Evolutionary conservation across 2,797 vertebrate genomes (phyloP).

Genomic region (Muscicapa comitata): DNA sequence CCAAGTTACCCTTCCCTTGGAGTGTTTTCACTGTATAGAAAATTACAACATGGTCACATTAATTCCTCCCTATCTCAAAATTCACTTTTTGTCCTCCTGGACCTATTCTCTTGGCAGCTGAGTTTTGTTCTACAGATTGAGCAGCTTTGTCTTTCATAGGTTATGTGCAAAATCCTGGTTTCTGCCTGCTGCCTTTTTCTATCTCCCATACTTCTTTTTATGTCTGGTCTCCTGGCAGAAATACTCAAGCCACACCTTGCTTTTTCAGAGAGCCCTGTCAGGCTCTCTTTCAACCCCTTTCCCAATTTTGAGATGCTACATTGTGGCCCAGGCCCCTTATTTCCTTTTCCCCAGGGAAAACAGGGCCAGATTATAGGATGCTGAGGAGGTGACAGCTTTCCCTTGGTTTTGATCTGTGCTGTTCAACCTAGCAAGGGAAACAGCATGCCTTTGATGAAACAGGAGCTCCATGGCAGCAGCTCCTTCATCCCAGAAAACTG

Average conservation of each 20-base stretch:
- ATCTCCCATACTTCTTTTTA: neutral
- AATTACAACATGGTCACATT: neutral
- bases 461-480: neutral
- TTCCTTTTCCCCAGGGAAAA: neutral
- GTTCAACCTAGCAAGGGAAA: neutral
- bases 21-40: neutral
- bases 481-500: neutral
- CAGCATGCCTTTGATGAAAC: neutral
- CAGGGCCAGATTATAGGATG: rapidly evolving
- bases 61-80: neutral
- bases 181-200: neutral
- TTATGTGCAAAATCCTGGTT: neutral
- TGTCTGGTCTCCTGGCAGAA: neutral
- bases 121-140: neutral
- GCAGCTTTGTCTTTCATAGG: neutral
- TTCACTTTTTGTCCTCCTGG: neutral
- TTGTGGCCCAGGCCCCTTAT: neutral
- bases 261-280: neutral
- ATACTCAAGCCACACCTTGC: neutral
- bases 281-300: neutral
- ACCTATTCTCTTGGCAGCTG: neutral
- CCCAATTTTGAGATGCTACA: rapidly evolving
- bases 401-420: neutral
- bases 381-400: neutral
- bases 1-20: neutral